phyloP scores from a whole-genome alignment of 1,140 invertebrate genomes.

The Myzus persicae region DNA sequence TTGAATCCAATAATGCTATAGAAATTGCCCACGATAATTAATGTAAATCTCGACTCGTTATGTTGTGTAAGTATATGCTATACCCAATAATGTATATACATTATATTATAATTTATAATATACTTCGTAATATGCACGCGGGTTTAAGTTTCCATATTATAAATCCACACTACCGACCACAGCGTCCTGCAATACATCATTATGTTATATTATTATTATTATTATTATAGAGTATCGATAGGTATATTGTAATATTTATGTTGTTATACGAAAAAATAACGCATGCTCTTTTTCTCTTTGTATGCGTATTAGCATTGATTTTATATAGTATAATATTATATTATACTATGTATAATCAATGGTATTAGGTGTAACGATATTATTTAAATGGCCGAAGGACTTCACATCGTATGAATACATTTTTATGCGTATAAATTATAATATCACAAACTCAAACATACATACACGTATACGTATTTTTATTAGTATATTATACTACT shows the following conservation, averaged over 20 bases:
- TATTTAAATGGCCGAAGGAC: constrained; percentile 31
- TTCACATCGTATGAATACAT: neutral
- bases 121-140: neutral
- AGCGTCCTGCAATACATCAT: constrained; percentile 13
- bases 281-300: neutral
- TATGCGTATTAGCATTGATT: no score
- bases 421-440: neutral
- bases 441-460: neutral
- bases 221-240: neutral
- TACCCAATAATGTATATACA: neutral
- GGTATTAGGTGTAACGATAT: constrained; percentile 20
- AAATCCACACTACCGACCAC: neutral
- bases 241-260: constrained; percentile 16
- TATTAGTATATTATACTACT: neutral
- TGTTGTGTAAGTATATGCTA: constrained; percentile 8
- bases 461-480: neutral
- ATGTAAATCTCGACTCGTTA: constrained; percentile 32
- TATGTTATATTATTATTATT: constrained; percentile 27
- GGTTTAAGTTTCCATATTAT: neutral
- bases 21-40: neutral
- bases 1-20: constrained; percentile 10
- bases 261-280: neutral
- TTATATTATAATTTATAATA: constrained; percentile 24
- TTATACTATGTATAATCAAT: no score
- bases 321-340: no score